Base-by-base conservation (phyloP, 2,113 vertebrate genomes). In the Rousettus leschenaultii region DNA sequence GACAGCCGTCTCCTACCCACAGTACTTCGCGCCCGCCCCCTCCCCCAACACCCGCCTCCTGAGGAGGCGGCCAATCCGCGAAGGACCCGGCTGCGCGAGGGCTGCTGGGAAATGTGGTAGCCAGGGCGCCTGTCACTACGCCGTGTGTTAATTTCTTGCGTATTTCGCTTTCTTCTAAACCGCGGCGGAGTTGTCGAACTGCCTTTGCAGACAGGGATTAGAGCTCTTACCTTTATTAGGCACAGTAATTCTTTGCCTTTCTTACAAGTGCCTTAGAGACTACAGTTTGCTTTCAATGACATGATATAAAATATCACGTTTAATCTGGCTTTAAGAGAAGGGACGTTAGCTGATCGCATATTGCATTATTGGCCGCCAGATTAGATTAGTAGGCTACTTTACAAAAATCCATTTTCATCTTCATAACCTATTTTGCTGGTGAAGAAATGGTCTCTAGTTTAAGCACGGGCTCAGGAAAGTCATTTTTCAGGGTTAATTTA, bases 1-100 rank as follows among this genome's bases (percentile, higher is more conserved):
- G 94, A 97, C 97, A 33, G 3, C 96, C 97, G 98, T 99, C 98
- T 99, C 98, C 98, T 98, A 98, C 98, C 99, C 98, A 98, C 93
- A 90, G 65, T 82, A 2, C 98, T 26, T 89, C 78, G 89, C 97
- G 92, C 35, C 48, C 40, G 11, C 2, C 45, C 70, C 87, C 79
- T 12, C 71, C 84, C 11, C 21, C 35, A n/a, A 0, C 57, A 0
- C 57, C 59, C 88, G 86, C 73, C 97, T 97, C 79, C 84, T 71
- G 11, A 71, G 59, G 97, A 95, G 97, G n/a, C 0, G 96, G 97
- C 98, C 97, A 97, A 19, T 83, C 19, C 38, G 7, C 0, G 88
- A 97, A 85, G 94, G 92, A 90, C 90, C 85, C 85, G 0, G 2
- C 26, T 51, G 66, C 85, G 94, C 94, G 24, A 35, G 14, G 96